These are phyloP conservation scores for Plotosus lineatus DNA, from an alignment of 2,113 vertebrate genomes.

Conservation along the genomic window DNA sequence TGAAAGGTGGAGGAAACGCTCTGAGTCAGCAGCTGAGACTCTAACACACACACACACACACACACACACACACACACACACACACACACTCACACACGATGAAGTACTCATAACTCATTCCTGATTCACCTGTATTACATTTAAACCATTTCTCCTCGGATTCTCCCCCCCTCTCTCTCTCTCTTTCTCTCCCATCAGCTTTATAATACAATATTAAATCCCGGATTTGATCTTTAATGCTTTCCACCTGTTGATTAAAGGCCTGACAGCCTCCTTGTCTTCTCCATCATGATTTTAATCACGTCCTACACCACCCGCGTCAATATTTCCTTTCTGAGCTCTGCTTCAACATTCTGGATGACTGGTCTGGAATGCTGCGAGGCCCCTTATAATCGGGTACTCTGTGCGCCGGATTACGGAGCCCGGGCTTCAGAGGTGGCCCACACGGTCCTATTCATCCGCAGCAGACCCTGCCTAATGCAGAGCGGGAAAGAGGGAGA, in stretches of 20 bases:
- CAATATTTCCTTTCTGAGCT: constrained; percentile 16
- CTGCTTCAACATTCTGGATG: constrained; percentile 60
- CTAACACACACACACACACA: constrained; percentile 30
- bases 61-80: constrained; percentile 15
- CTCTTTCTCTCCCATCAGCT: constrained; percentile 10
- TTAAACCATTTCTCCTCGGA: background rate
- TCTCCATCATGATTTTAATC: constrained; percentile 1
- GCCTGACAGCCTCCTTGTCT: background rate
- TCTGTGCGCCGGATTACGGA: constrained; percentile 55
- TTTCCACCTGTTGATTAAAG: constrained; percentile 12
- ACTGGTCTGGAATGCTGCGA: constrained; percentile 69
- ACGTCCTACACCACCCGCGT: background rate
- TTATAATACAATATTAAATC: background rate
- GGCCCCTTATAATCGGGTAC: constrained; percentile 66
- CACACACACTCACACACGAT: background rate
- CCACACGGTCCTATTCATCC: constrained; percentile 69
- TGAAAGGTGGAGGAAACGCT: constrained; percentile 58
- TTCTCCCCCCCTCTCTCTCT: no score
- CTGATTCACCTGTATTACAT: constrained; percentile 27
- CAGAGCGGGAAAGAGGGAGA: constrained; percentile 56
- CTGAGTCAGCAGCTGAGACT: constrained; percentile 63
- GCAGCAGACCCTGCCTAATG: constrained; percentile 71
- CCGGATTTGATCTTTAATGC: background rate
- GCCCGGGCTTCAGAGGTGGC: constrained; percentile 66
- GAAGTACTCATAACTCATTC: background rate